Evolutionary conservation across 2,113 vertebrate genomes (phyloP), one percentile per base, ranked within the genome.

Genomic region (Oreochromis niloticus): DNA sequence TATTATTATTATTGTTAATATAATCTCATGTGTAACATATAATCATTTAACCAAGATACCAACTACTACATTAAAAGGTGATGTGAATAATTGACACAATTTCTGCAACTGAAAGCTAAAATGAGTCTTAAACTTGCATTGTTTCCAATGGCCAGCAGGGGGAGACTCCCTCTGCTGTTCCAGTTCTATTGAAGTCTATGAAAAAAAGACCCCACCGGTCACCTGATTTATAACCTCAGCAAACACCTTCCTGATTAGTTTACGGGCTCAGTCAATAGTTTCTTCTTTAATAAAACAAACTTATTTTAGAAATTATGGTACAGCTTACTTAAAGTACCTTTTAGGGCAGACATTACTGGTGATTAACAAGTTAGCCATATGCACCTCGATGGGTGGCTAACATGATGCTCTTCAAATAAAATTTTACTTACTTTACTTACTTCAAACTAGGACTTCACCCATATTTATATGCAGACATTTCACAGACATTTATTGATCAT

Each of bases 11-110:
- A n/a, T 3, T 41, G 41, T 24, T 73, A 16, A 46, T 75, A 48
- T 7, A 17, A 75, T 30, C 22, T 17, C 22, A 73, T 0, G 13
- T 48, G 22, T 30, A 75, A 75, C 0, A 7, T 27, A 73, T 48
- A 50, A 75, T 50, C 9, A 50, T 75, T 19, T 75, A 75, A 73
- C 16, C 0, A 75, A 32, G 43, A 32, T 3, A 0, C 6, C 16
- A 75, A 75, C 24, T 32, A 50, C 14, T 1, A 19, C 4, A 75
- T 50, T 50, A 50, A 75, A 75, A 75, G 39, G 16, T 50, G 24
- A 7, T 4, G 0, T 73, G 2, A 48, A 48, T 48, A 48, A 48
- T 4, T 75, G 71, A 48, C 14, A 75, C n/a, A 75, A 0, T 48
- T 48, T 75, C 13, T 27, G 14, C 11, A 2, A 75, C 13, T 73